Base-by-base conservation (phyloP, 2,797 vertebrate species). In the Lemur catta region DNA sequence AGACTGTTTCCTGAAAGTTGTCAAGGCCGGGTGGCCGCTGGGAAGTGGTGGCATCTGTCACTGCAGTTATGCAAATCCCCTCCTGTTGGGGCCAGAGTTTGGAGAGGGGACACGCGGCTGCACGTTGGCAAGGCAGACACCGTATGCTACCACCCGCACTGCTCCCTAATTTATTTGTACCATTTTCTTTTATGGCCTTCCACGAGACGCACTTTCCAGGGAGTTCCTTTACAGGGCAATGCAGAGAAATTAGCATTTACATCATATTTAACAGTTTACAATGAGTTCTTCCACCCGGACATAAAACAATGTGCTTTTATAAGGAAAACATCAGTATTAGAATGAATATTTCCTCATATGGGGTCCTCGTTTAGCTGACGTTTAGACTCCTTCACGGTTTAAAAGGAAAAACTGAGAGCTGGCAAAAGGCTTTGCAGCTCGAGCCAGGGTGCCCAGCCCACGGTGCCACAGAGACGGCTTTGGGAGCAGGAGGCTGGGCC, bases 111-210 rank as follows among this genome's bases (percentile, higher is more conserved):
- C 78, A 59, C 84, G 61, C 1, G 92, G 88, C 93, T 96, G 69
- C 4, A 0, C 95, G 93, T 93, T 96, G 97, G 94, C 96, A 97
- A 89, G 97, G 95, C 91, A 97, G 84, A 80, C 59, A 84, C 96
- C 65, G 84, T 97, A 92, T 97, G 96, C 95, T 86, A 28, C 93
- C 72, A 30, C 82, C 33, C 9, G 38, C 84, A 0, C 92, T 71
- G 91, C 95, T 93, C 94, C 85, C 90, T 93, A 78, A 97, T 97
- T 97, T 97, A 97, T 97, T 97, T 92, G 97, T 95, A 94, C 96
- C 85, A 93, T 96, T 97, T 96, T 97, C 96, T 97, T 97, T 97
- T 97, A 97, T 80, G 92, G 95, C 82, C 50, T 97, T 97, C 93
- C 43, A 15, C 4, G 0, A 93, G 89, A 95, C 1, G 28, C 35